Evolutionary conservation across 2,113 vertebrate species (phyloP).

Genomic region (Salvelinus fontinalis): DNA sequence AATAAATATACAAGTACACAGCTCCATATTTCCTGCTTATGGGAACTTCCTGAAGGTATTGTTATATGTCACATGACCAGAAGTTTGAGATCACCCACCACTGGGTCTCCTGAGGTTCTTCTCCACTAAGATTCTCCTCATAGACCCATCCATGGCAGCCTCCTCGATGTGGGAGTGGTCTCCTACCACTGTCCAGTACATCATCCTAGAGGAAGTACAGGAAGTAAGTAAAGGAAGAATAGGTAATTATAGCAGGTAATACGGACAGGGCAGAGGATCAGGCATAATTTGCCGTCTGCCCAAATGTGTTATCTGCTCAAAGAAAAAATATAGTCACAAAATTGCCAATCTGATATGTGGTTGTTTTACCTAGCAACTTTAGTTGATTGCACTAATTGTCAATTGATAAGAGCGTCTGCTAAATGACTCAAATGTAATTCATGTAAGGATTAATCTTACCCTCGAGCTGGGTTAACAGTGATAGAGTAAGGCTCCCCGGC

Average conservation of each 20-base stretch:
- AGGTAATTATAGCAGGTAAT: not conserved
- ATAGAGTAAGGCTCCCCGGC: constrained; percentile 87
- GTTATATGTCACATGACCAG: not conserved
- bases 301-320: no score
- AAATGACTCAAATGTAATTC: no score
- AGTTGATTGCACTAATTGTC: no score
- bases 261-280: not conserved
- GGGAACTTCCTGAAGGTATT: not conserved
- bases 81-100: constrained; percentile 63
- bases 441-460: constrained; percentile 64
- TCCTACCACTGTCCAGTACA: constrained; percentile 90
- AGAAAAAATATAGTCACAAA: no score
- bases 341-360: no score
- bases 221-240: no score
- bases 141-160: constrained; percentile 84
- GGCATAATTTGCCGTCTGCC: not conserved
- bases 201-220: constrained; percentile 73
- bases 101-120: constrained; percentile 86
- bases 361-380: no score
- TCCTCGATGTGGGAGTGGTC: constrained; percentile 86
- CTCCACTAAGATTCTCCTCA: constrained; percentile 81
- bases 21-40: no score
- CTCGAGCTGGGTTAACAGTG: constrained; percentile 81
- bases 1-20: no score
- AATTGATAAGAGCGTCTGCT: no score